Evolutionary conservation across 2,113 vertebrate species (phyloP).

Genomic region (Dipodomys stephensi): DNA sequence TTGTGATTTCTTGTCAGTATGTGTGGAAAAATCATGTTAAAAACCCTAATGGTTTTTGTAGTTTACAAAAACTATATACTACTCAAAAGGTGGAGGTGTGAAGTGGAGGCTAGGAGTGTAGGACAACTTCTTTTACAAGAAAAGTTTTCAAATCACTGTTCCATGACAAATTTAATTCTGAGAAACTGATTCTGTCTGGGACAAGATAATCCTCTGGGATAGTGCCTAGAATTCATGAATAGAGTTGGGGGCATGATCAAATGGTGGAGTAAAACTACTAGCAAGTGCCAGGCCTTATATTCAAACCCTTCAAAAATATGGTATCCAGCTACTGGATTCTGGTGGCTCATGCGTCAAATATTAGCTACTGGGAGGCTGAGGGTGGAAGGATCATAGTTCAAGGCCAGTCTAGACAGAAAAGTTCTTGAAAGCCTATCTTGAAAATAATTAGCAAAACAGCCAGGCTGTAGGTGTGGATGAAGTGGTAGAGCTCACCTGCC

Average conservation of each 20-base stretch:
- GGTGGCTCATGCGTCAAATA: too few relatives aligned
- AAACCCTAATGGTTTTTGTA: neutral
- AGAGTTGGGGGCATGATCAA: neutral
- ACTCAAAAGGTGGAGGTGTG: neutral
- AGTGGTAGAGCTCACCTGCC: too few relatives aligned
- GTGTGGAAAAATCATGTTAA: neutral
- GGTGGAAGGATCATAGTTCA: too few relatives aligned
- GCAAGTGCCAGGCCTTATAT: too few relatives aligned
- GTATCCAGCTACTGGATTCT: too few relatives aligned
- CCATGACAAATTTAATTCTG: neutral
- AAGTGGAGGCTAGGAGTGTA: neutral
- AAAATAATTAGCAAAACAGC: too few relatives aligned
- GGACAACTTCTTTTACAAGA: slow-evolving; percentile 13
- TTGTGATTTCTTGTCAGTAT: slow-evolving; percentile 33
- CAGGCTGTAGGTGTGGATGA: too few relatives aligned
- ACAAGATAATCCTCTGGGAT: neutral
- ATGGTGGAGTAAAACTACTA: too few relatives aligned
- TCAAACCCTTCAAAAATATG: too few relatives aligned
- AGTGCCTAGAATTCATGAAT: neutral
- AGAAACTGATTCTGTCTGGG: slow-evolving; percentile 11
- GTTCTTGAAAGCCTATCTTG: too few relatives aligned
- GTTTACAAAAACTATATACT: neutral
- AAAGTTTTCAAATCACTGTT: slow-evolving; percentile 3
- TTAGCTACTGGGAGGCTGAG: too few relatives aligned
- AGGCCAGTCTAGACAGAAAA: too few relatives aligned